These are phyloP conservation scores for Abrostola triplasia DNA, from an alignment of 2,888 invertebrate species.

Conservation along the genomic window DNA sequence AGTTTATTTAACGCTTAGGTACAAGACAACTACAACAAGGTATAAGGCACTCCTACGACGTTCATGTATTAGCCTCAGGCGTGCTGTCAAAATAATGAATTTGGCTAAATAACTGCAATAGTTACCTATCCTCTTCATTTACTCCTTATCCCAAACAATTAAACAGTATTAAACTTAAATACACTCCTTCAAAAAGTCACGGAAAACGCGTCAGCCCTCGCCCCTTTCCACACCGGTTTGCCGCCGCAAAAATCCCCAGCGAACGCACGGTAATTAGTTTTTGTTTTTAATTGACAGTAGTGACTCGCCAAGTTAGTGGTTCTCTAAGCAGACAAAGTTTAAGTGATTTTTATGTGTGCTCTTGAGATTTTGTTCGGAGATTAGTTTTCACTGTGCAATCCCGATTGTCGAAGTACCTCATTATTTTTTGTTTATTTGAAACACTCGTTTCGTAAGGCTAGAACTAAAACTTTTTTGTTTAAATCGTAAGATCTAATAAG, in stretches of 20 bases:
- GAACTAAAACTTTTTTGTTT: too few species aligned
- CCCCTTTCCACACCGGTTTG: slow-evolving; percentile 13
- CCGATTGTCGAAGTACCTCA: background rate
- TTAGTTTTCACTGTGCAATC: background rate
- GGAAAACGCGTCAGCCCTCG: slow-evolving; percentile 5
- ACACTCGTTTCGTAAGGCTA: too few species aligned
- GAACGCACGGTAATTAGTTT: slow-evolving; percentile 46
- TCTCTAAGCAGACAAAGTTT: slow-evolving; percentile 24
- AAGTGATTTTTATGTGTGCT: slow-evolving; percentile 15
- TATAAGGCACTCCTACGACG: too few species aligned
- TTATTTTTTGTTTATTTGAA: slow-evolving; percentile 1
- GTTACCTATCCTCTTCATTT: too few species aligned
- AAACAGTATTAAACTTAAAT: too few species aligned
- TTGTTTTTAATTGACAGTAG: slow-evolving; percentile 32
- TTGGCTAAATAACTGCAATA: too few species aligned
- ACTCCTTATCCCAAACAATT: too few species aligned
- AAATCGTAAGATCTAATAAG: too few species aligned
- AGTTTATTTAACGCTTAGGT: too few species aligned
- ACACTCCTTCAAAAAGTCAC: background rate
- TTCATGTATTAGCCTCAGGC: too few species aligned
- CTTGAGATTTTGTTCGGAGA: slow-evolving; percentile 2
- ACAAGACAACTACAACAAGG: too few species aligned
- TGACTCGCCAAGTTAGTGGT: slow-evolving; percentile 23
- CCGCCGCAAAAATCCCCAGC: slow-evolving; percentile 27
- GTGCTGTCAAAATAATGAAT: too few species aligned